Base-by-base conservation (phyloP, 2,888 invertebrate species). In the Myopa tessellatipennis region DNA sequence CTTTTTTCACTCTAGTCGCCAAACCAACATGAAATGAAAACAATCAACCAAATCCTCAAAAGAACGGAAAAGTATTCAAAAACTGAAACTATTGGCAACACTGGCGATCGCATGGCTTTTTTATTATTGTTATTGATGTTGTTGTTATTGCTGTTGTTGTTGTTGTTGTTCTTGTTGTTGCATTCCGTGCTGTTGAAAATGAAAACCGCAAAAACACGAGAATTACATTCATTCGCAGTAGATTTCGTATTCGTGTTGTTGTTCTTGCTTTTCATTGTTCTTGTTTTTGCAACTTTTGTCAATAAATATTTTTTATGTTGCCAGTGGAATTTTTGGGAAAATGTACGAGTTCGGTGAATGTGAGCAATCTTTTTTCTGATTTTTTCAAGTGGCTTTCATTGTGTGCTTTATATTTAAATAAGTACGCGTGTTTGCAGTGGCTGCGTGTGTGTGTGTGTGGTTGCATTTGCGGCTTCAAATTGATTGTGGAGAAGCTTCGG, bases 191-290 rank as follows among this genome's bases (percentile, higher is more conserved):
- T 34, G 65, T 55, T 61, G 55, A 69, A 71, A 78, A 68, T 76
- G 72, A 70, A 74, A 77, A 69, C 76, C 76, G 68, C 16, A 77
- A 76, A 74, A 78, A 76, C 65, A 67, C 45, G 50, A 40, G 69
- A 75, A 75, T 75, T 75, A 75, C 69, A 75, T 75, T 75, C 68
- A 75, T 75, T 69, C 75, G 63, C 38, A 67, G 74, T 34, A 38
- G 58, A 60, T 55, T 65, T 74, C 12, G n/a, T 45, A 50, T 8
- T 5, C 69, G 8, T 16, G 40, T 34, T 45, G 16, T 8, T 40
- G 16, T 8, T 40, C 40, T 55, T 26, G 60, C 38, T 12, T 52
- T 70, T 8, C 50, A 34, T 0, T 16, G 4, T 45, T 68, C 7
- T 45, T 70, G n/a, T 34, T 12, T 60, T 60, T 60, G 36, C 18